Base-by-base conservation (phyloP, 2,797 vertebrate species). In the Epinephelus malabaricus region DNA sequence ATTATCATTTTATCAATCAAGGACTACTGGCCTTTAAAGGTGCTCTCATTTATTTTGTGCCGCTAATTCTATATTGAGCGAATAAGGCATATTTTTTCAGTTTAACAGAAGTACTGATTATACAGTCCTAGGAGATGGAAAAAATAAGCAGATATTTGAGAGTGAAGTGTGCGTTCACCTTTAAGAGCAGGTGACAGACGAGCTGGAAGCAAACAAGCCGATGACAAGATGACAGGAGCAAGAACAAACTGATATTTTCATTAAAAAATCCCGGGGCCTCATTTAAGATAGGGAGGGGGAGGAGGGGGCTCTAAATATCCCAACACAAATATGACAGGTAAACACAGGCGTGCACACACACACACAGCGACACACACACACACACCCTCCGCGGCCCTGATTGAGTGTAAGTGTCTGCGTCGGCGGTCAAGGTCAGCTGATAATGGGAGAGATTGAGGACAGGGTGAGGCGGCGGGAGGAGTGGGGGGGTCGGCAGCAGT, bases 351-450 rank as follows among this genome's bases (percentile, higher is more conserved):
- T 46, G 30, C 64, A 60, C 53, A 60, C 34, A 30, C 51, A 21
- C 21, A 21, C 43, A 50, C 54, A 46, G 49, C 43, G 54, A 50
- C 63, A 55, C 72, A 73, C 64, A 78, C 78, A 66, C 66, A 69
- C 55, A 65, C 65, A 69, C 66, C 19, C 25, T 73, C 76, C 55
- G 68, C 72, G 82, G 81, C 79, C 58, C 84, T 95, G 93, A 95
- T 94, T 92, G 93, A 95, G 92, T 92, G 89, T 86, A 92, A 90
- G 88, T 91, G 92, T 92, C 91, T 93, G 84, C 79, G 55, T 92
- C 84, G 91, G 89, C 80, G 92, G 92, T 93, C 93, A 94, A 94
- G 93, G 93, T 95, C 93, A 94, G 91, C 92, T 92, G 93, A 94
- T 94, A 94, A 95, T 94, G 92, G 90, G 91, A 92, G 92, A 93